phyloP scores from a whole-genome alignment of 2,888 invertebrate species.

The Synanthedon myopaeformis region DNA sequence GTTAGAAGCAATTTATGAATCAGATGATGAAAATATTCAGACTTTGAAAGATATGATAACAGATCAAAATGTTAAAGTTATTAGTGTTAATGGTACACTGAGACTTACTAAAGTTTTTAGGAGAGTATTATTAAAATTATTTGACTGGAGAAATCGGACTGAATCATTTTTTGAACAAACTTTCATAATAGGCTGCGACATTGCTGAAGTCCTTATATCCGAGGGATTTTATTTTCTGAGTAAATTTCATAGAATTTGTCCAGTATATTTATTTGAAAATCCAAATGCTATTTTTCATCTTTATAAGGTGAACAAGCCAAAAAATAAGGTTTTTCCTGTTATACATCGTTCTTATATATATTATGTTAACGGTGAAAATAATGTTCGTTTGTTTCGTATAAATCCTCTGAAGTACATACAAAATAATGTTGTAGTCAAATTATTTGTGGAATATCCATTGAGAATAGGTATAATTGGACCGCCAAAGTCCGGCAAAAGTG shows the following conservation, averaged over 20 bases:
- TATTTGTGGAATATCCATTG: slow-evolving; percentile 60
- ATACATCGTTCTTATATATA: slow-evolving; percentile 72
- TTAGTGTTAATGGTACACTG: slow-evolving; percentile 47
- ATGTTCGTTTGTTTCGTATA: slow-evolving; percentile 55
- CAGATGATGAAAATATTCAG: slow-evolving; percentile 52
- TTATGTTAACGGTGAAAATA: slow-evolving; percentile 62
- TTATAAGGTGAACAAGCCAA: slow-evolving; percentile 49
- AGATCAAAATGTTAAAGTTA: slow-evolving; percentile 55
- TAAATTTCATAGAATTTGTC: slow-evolving; percentile 74
- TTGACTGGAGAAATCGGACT: slow-evolving; percentile 45
- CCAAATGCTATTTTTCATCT: slow-evolving; percentile 55
- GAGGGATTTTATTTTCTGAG: slow-evolving; percentile 73
- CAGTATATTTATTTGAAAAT: slow-evolving; percentile 70
- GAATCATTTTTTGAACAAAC: slow-evolving; percentile 70
- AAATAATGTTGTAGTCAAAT: slow-evolving; percentile 34
- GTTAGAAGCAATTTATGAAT: slow-evolving; percentile 52
- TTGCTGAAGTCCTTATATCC: slow-evolving; percentile 68
- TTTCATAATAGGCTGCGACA: slow-evolving; percentile 56
- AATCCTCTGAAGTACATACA: slow-evolving; percentile 70
- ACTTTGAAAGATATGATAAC: slow-evolving; percentile 35
- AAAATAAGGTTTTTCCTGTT: slow-evolving; percentile 60
- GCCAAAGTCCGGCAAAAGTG: slow-evolving; percentile 73
- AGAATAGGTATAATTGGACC: slow-evolving; percentile 71
- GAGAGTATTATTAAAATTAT: slow-evolving; percentile 27
- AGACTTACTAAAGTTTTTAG: slow-evolving; percentile 34